Base-by-base conservation (phyloP, 2,888 invertebrate genomes). In the Nephrocerus scutellatus region DNA sequence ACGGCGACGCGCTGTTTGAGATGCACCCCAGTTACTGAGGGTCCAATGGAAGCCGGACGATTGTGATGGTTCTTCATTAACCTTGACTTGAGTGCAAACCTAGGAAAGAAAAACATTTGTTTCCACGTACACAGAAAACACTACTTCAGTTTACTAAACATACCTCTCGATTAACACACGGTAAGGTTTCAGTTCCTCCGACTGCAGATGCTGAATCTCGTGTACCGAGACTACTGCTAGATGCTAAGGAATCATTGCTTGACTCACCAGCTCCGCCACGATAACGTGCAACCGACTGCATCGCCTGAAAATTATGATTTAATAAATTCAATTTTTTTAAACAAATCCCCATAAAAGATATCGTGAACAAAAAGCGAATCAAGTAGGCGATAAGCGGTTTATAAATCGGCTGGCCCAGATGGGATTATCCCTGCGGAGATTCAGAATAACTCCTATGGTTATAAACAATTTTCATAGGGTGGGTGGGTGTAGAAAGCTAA, bases 11-110 rank as follows among this genome's bases (percentile, higher is more conserved):
- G 66, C 60, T 35, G 64, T 61, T 45, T 67, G 63, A 12, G 66
- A 54, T 21, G 67, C 68, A 36, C 72, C 74, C 75, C 74, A 75
- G 55, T 75, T 74, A 52, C 71, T 74, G 29, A 76, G 62, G 7
- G 76, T 76, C 76, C 76, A 76, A 54, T 75, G 75, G 53, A 74
- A 75, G 36, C 73, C 74, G 12, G 70, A 70, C 14, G 63, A 50
- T 46, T 57, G 63, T 35, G 57, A 59, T 47, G 54, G 59, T 49
- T 56, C 60, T 42, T 59, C 66, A 49, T 60, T 63, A 31, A 65
- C 58, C 55, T 65, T 64, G 6, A 64, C 64, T 47, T 63, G 63
- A 37, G 68, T 62, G 49, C 63, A 66, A 39, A 68, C 66, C 66
- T 68, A 18, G 6, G 9, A 10, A 29, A 25, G 22, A 14, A 30